A percentile compares a stretch with the other conserved stretches of the same genome.
Conservation (phyloP, 2,797 vertebrate genomes). For the Agapornis canus region DNA sequence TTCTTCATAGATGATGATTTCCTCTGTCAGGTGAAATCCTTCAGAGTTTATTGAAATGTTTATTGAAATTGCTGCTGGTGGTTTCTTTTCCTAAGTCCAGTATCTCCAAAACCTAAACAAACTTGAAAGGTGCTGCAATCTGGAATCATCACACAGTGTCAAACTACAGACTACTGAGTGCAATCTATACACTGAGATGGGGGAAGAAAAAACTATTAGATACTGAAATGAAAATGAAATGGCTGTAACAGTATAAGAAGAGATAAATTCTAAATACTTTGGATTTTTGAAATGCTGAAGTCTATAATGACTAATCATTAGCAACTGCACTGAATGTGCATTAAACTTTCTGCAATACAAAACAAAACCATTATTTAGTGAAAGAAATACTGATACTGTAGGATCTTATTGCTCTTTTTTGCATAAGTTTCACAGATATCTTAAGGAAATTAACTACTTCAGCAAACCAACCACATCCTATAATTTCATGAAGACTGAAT, state of each 20-base stretch:
- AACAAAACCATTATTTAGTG: background rate
- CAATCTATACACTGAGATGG: background rate
- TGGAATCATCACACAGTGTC: background rate
- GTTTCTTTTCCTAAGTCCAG: background rate
- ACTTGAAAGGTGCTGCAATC: background rate
- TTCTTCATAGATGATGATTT: background rate
- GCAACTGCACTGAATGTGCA: background rate
- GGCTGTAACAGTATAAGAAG: background rate
- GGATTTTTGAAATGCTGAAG: background rate
- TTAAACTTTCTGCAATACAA: background rate
- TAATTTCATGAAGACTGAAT: slow-evolving; percentile 4
- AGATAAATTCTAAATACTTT: background rate
- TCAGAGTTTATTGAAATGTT: background rate
- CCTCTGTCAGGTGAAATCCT: background rate
- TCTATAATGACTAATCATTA: background rate
- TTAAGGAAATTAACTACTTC: slow-evolving; percentile 31
- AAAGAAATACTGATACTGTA: background rate
- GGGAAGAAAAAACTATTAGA: background rate
- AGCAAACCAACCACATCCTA: background rate
- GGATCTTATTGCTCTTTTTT: background rate
- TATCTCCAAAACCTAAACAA: background rate
- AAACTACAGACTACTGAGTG: background rate
- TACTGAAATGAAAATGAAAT: background rate
- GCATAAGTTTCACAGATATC: background rate
- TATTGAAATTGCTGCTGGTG: background rate